phyloP scores from a whole-genome alignment of 2,113 vertebrate genomes.

The Pedetes capensis region DNA sequence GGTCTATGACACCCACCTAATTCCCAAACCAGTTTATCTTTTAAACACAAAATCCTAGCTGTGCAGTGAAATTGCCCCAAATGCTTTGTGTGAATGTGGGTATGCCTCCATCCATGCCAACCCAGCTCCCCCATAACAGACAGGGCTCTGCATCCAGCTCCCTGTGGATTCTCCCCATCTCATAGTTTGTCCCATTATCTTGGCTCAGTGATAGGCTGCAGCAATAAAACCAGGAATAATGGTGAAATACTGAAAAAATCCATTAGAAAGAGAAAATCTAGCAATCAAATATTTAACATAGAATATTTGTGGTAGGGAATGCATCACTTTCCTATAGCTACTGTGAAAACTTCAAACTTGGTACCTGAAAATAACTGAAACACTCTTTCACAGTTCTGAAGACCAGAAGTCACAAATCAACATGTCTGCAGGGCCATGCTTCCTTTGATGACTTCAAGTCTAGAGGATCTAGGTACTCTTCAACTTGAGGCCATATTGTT shows the following conservation, averaged over 20 bases:
- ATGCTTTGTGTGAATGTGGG: not conserved
- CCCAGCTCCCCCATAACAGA: not conserved
- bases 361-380: not conserved
- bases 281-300: not conserved
- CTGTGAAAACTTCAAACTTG: not conserved
- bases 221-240: not conserved
- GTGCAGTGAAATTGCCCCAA: not conserved
- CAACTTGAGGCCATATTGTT: not conserved
- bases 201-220: not conserved
- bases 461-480: not conserved
- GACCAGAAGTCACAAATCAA: not conserved
- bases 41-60: not conserved
- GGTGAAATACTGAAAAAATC: not conserved
- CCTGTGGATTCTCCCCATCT: not conserved
- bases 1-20: not conserved
- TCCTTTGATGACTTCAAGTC: not conserved
- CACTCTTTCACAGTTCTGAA: not conserved
- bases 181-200: not conserved
- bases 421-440: not conserved
- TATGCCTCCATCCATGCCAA: not conserved
- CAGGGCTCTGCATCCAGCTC: not conserved
- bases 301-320: not conserved
- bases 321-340: not conserved
- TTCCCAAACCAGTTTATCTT: not conserved
- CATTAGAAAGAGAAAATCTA: not conserved